Conservation (phyloP, 2,888 invertebrate species). For the Leptodirus hochenwartii region DNA sequence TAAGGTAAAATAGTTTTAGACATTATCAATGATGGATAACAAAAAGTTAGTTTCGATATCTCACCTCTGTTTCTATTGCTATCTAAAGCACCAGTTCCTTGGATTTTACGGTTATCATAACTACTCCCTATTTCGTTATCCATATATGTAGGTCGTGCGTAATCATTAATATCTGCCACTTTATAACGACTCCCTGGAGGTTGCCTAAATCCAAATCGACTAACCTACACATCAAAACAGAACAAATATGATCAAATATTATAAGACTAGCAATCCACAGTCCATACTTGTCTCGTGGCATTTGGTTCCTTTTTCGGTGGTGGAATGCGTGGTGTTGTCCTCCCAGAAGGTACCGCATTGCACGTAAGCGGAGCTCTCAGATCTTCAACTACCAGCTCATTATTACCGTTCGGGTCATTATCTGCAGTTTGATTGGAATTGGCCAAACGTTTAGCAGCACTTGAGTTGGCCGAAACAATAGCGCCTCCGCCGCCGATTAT, state of each 20-base stretch:
- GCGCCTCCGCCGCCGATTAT: too few relatives aligned
- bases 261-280: too few relatives aligned
- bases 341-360: slow-evolving; percentile 32
- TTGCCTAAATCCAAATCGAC: slow-evolving; percentile 63
- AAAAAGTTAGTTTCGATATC: too few relatives aligned
- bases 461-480: slow-evolving; percentile 18
- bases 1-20: too few relatives aligned
- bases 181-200: slow-evolving; percentile 42
- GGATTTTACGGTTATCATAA: slow-evolving; percentile 15
- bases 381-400: slow-evolving; percentile 8
- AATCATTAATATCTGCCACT: slow-evolving; percentile 40
- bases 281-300: slow-evolving; percentile 38
- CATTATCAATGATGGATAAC: too few relatives aligned
- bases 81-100: slow-evolving; percentile 7
- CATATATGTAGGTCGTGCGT: slow-evolving; percentile 13
- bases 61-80: slow-evolving; percentile 2
- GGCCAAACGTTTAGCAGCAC: slow-evolving; percentile 27
- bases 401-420: slow-evolving; percentile 23
- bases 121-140: slow-evolving; percentile 17
- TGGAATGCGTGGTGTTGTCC: slow-evolving; percentile 44
- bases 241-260: too few relatives aligned
- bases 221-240: too few relatives aligned
- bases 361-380: slow-evolving; percentile 17
- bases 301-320: slow-evolving; percentile 50
- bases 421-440: slow-evolving; percentile 27